Base-by-base conservation (phyloP, 2,113 vertebrate genomes). In the Oceanodroma tethys region DNA sequence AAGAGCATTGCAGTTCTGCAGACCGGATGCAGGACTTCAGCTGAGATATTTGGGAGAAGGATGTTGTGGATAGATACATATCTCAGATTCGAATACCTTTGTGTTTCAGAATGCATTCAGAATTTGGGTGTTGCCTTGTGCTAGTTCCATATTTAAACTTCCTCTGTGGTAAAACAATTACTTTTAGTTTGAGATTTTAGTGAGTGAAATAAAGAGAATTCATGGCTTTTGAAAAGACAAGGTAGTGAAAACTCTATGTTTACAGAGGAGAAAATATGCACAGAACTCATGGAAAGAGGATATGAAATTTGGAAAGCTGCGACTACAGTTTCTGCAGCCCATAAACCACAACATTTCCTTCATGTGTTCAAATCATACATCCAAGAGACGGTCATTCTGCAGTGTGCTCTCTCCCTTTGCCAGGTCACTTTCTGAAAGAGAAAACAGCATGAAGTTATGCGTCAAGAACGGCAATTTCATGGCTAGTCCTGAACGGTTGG, bases 61-160 rank as follows among this genome's bases (percentile, higher is more conserved):
- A 94, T 66, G 88, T 93, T 96, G 82, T 90, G 67, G 42, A 43
- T 70, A 94, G 90, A 88, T 93, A 30, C 0, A 0, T 50, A 92
- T 95, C 93, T 94, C 81, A 50, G 36, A 85, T 70, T 85, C 6
- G 1, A 76, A 88, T 90, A 86, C 81, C 74, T 94, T 90, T 94
- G 87, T 96, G 79, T 82, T 95, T 90, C 92, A 94, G 92, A 78
- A 90, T 81, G 48, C 78, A 62, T 82, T 88, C 72, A 84, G 67
- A 88, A 78, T 42, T 55, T 75, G 95, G 90, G 88, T 86, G 90
- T 92, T 93, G 71, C 79, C 86, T 30, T 86, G 32, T 55, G 52
- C 47, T 93, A n/a, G 67, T 86, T 94, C 80, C 83, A 52, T 47
- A 79, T 93, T 90, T 90, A 86, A 86, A 93, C 67, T 95, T 95